Evolutionary conservation across 2,888 invertebrate species (phyloP).

Genomic region (Liodrosophila aerea): DNA sequence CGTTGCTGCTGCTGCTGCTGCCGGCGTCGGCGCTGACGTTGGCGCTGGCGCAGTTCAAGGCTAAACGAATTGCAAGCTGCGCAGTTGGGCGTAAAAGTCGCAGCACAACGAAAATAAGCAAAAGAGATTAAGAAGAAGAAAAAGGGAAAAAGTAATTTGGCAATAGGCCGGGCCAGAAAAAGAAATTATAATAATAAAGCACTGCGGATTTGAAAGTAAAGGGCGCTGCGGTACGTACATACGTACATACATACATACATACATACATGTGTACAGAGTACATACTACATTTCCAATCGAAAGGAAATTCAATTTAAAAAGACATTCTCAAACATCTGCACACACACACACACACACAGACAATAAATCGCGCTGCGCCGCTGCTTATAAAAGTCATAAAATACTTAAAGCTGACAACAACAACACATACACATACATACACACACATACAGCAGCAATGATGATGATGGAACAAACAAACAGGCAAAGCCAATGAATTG

Average conservation of each 20-base stretch:
- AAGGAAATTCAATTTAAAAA: slow-evolving; percentile 61
- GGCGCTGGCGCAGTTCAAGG: slow-evolving; percentile 47
- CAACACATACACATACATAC: too few species aligned
- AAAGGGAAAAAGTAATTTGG: slow-evolving; percentile 37
- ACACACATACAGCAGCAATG: neutral
- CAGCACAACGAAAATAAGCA: slow-evolving; percentile 1
- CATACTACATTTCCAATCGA: slow-evolving; percentile 39
- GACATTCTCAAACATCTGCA: slow-evolving; percentile 41
- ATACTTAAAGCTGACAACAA: slow-evolving; percentile 33
- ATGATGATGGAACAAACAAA: slow-evolving; percentile 39
- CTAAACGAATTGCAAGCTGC: slow-evolving; percentile 40
- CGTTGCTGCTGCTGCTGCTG: slow-evolving; percentile 9
- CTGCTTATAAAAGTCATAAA: slow-evolving; percentile 47
- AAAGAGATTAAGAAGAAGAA: slow-evolving; percentile 4
- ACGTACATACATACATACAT: neutral
- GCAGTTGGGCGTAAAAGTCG: slow-evolving; percentile 26
- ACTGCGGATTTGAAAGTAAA: slow-evolving; percentile 66
- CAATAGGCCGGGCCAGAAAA: slow-evolving; percentile 33
- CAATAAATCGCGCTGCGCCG: slow-evolving; percentile 46
- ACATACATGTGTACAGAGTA: neutral
- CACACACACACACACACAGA: slow-evolving; percentile 7
- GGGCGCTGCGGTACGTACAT: slow-evolving; percentile 22
- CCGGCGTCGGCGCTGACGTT: slow-evolving; percentile 12
- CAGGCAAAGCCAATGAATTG: slow-evolving; percentile 61
- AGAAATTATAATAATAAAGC: slow-evolving; percentile 38